A percentile compares a stretch with the other conserved stretches of the same genome.
These are phyloP conservation scores for Nomada goodeniana DNA, from an alignment of 2,888 invertebrate species.

Conservation along the genomic window DNA sequence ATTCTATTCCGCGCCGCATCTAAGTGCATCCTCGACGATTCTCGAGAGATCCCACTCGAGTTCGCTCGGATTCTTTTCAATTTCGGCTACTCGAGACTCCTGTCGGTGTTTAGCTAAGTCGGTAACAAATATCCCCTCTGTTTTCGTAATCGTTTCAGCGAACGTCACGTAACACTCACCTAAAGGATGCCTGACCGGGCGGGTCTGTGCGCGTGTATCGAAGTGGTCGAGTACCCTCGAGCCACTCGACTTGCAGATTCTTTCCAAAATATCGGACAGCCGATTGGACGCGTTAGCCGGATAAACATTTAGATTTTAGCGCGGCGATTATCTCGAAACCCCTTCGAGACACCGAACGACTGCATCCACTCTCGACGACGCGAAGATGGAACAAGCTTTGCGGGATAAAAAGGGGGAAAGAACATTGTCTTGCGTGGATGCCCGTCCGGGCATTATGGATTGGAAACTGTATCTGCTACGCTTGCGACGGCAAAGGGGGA, in stretches of 20 bases:
- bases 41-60: neutral
- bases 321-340: constrained; percentile 8
- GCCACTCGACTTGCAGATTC: constrained; percentile 23
- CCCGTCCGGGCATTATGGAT: constrained; percentile 53
- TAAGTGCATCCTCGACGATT: neutral
- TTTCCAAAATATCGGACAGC: constrained; percentile 33
- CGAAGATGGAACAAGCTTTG: constrained; percentile 16
- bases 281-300: neutral
- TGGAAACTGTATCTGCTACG: constrained; percentile 40
- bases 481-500: constrained; percentile 20
- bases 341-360: constrained; percentile 12
- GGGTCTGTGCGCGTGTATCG: neutral
- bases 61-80: constrained; percentile 4
- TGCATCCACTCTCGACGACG: neutral
- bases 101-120: neutral
- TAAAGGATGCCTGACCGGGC: neutral
- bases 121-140: neutral
- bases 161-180: constrained; percentile 21
- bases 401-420: constrained; percentile 12
- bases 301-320: constrained; percentile 23
- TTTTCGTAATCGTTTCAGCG: constrained; percentile 14
- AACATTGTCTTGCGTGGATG: constrained; percentile 49
- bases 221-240: neutral
- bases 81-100: neutral
- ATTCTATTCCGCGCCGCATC: constrained; percentile 20